phyloP scores from a whole-genome alignment of 2,797 vertebrate genomes.

The Pipistrellus nathusii region DNA sequence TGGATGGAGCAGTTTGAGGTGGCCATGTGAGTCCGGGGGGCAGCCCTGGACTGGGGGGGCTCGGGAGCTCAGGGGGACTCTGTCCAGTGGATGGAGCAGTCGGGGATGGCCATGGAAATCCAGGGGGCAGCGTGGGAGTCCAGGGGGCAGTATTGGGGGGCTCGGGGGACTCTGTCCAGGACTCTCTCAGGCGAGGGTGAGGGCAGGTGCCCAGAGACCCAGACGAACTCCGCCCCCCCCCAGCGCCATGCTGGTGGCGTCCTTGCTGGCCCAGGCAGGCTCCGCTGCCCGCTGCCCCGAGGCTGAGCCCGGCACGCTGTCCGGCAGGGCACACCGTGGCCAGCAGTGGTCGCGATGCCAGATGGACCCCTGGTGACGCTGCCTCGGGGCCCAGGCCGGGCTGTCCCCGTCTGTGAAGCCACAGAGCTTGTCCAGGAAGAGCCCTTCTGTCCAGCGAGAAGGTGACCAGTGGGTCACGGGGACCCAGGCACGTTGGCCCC shows the following conservation, averaged over 20 bases:
- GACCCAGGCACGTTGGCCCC: background rate
- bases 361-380: accelerated
- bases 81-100: constrained; percentile 96
- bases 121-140: constrained; percentile 62
- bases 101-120: constrained; percentile 99
- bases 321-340: background rate
- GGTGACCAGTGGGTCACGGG: background rate
- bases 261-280: accelerated
- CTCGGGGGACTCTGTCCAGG: background rate
- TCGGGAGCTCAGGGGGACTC: background rate
- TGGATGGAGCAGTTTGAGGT: no score
- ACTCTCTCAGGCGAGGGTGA: accelerated
- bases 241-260: accelerated
- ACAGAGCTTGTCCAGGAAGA: accelerated
- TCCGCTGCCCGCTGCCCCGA: no score
- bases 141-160: no score
- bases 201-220: accelerated
- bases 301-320: background rate
- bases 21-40: no score
- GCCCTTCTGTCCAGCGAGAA: background rate
- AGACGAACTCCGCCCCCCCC: accelerated
- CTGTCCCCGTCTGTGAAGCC: background rate
- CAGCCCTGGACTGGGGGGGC: no score
- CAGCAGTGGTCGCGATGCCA: accelerated
- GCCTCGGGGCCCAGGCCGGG: background rate